Base-by-base conservation (phyloP, 2,888 invertebrate species). In the Acanthoscelides obtectus region DNA sequence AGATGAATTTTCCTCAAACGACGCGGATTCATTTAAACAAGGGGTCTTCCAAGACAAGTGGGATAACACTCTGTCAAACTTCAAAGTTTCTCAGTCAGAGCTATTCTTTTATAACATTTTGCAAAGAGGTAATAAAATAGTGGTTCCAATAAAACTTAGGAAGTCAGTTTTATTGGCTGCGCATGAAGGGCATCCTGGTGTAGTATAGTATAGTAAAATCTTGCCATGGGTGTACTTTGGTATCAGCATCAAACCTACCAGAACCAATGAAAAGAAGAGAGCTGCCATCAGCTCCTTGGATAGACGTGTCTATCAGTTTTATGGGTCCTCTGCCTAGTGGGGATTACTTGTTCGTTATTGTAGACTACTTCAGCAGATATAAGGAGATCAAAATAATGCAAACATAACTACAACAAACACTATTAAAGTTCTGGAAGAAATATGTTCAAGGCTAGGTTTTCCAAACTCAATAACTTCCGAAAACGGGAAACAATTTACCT, bases 141-240 rank as follows among this genome's bases (percentile, higher is more conserved):
- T 80, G 2, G 73, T 80, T 17, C 79, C 79, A 21, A 45, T 19
- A 21, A 67, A 70, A 22, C 69, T 79, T 22, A 65, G 77, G 67
- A 63, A 71, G 66, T 12, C 69, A 67, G 75, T 79, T 17, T 69
- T 82, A 64, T 67, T 73, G 21, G 71, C 78, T 65, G 80, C 79
- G 1, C 81, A 81, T 74, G 78, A 82, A 73, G 82, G 84, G 72
- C 83, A 84, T 66, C 83, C 82, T 0, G 83, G 83, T 0, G 80
- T 82, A 2, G 81, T 80, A 0, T 72, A 75, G 73, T 68, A 22
- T 71, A 5, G 74, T 75, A 1, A 72, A 72, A 69, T 4, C 17
- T 20, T 77, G 77, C 71, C 74, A 75, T 27, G 77, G 76, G 0
- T 77, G 77, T 64, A 75, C 75, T 12, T 72, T 77, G 66, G 76